Conservation (phyloP, 2,888 invertebrate genomes). For the Hyles lineata region DNA sequence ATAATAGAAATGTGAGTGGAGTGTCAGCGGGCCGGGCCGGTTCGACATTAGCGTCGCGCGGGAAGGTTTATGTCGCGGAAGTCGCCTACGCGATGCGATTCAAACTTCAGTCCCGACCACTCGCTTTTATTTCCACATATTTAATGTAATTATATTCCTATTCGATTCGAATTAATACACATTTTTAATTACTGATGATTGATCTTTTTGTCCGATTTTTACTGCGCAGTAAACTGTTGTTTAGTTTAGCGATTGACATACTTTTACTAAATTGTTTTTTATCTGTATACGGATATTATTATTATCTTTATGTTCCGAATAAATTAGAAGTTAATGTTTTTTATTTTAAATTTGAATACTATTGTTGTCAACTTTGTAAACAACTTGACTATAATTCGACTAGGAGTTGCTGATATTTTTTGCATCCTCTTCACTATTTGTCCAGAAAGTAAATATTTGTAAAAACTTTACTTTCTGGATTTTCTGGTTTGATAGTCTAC, state of each 20-base stretch:
- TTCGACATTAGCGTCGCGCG: slow-evolving; percentile 55
- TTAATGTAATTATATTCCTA: slow-evolving; percentile 1
- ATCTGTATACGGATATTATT: too few species aligned
- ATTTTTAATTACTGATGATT: slow-evolving; percentile 14
- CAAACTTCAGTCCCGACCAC: slow-evolving; percentile 50
- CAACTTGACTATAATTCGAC: too few species aligned
- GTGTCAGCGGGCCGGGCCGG: slow-evolving; percentile 50
- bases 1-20: slow-evolving; percentile 64
- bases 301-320: too few species aligned
- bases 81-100: slow-evolving; percentile 67
- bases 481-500: neutral
- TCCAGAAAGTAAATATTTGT: neutral
- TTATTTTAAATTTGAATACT: too few species aligned
- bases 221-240: neutral
- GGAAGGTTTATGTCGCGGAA: slow-evolving; percentile 61
- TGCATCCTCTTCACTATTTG: too few species aligned
- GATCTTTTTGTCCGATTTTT: neutral
- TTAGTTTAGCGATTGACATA: neutral
- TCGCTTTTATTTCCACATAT: slow-evolving; percentile 37
- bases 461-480: too few species aligned
- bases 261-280: too few species aligned
- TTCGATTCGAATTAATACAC: neutral
- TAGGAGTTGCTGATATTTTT: too few species aligned
- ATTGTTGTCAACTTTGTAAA: too few species aligned
- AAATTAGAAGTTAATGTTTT: too few species aligned